Conservation (phyloP, 2,113 vertebrate species). For the Vimba vimba region DNA sequence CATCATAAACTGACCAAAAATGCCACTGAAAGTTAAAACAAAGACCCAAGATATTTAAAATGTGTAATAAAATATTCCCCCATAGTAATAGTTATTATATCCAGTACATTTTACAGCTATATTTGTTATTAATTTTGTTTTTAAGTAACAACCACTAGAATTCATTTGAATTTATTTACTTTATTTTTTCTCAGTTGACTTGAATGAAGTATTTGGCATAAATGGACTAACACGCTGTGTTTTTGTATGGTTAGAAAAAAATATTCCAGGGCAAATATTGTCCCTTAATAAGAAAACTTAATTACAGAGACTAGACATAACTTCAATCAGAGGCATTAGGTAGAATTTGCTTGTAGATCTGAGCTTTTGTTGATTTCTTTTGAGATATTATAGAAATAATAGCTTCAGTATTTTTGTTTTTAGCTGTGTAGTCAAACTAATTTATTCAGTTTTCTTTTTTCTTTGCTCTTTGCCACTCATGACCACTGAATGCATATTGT, state of each 20-base stretch:
- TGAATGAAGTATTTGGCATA: not conserved
- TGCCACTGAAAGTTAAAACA: not conserved
- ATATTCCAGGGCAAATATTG: not conserved
- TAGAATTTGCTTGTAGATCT: not conserved
- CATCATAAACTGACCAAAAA: not conserved
- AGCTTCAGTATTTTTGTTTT: not conserved
- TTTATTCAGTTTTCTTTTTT: not conserved
- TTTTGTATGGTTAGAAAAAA: too few species aligned
- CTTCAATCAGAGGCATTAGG: too few species aligned
- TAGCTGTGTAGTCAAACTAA: not conserved
- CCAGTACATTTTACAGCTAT: not conserved
- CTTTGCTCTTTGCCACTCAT: not conserved
- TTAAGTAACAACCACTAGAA: too few species aligned
- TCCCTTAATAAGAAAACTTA: not conserved
- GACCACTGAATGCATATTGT: not conserved
- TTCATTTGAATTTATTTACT: not conserved
- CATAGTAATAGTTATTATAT: not conserved
- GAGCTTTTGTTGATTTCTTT: not conserved
- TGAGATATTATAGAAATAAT: not conserved
- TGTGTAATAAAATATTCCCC: not conserved
- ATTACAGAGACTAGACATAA: not conserved
- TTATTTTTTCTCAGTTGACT: not conserved
- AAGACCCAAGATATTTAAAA: not conserved
- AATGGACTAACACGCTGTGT: not conserved
- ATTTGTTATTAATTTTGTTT: too few species aligned